Evolutionary conservation across 2,113 vertebrate genomes (phyloP).

Genomic region (Ovis canadensis): DNA sequence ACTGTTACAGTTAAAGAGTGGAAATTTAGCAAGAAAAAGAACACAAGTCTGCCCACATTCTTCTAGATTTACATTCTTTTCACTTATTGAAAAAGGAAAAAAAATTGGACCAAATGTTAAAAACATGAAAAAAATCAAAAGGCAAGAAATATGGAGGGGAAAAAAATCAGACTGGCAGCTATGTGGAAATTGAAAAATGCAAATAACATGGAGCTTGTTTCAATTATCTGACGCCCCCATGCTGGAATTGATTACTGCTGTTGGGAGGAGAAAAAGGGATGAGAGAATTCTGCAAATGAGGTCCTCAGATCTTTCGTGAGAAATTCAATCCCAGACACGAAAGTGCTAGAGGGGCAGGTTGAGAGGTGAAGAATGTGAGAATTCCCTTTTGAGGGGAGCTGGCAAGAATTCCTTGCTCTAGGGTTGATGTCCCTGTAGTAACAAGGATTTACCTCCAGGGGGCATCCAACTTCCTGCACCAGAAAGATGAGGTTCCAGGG

Average conservation of each 20-base stretch:
- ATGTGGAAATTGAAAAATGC: background rate
- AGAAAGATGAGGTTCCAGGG: fast-evolving
- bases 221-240: background rate
- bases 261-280: background rate
- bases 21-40: background rate
- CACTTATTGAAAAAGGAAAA: background rate
- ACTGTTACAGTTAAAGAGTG: background rate
- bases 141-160: background rate
- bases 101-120: background rate
- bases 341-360: background rate
- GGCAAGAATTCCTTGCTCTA: fast-evolving
- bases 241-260: background rate
- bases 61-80: slow-evolving; percentile 28
- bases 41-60: background rate
- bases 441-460: background rate
- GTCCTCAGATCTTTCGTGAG: background rate
- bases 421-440: background rate
- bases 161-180: background rate
- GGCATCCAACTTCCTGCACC: background rate
- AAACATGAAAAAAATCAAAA: background rate
- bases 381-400: fast-evolving
- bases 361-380: background rate
- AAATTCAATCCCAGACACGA: background rate
- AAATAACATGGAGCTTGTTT: background rate
- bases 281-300: background rate